A percentile compares a stretch with the other conserved stretches of the same genome.
phyloP scores from a whole-genome alignment of 2,113 vertebrate genomes.

The Ammospiza nelsoni region DNA sequence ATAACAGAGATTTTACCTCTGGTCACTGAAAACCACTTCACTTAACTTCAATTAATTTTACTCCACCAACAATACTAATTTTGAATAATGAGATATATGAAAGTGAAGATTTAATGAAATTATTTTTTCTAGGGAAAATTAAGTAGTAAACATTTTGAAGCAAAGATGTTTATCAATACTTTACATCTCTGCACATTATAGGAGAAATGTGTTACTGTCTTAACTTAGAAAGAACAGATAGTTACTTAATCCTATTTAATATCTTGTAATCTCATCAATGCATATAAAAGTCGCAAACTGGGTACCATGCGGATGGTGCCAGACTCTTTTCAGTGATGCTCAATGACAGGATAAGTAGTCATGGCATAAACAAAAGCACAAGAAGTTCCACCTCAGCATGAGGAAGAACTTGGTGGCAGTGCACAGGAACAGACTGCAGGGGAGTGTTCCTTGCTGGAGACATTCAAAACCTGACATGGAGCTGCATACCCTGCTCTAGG shows the following conservation, averaged over 20 bases:
- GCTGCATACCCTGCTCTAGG: accelerated
- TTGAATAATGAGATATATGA: neutral
- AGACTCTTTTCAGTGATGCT: neutral
- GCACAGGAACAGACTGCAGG: neutral
- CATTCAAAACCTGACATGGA: accelerated
- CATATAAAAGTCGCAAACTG: neutral
- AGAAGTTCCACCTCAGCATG: neutral
- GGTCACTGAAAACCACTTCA: neutral
- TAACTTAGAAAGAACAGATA: neutral
- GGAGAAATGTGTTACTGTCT: neutral
- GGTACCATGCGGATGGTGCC: neutral
- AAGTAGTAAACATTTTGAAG: neutral
- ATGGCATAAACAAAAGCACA: neutral
- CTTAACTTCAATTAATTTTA: neutral
- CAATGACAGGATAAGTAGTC: neutral
- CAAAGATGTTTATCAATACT: neutral
- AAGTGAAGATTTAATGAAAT: neutral
- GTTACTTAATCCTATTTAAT: neutral
- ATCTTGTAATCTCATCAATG: neutral
- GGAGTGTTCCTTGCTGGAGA: neutral
- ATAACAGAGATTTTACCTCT: neutral
- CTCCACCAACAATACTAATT: neutral
- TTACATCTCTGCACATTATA: neutral
- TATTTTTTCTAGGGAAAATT: neutral
- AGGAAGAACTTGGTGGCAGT: neutral